Evolutionary conservation across 2,888 invertebrate species (phyloP), one percentile per base, ranked within the genome.

Genomic region (Artemia sinica): DNA sequence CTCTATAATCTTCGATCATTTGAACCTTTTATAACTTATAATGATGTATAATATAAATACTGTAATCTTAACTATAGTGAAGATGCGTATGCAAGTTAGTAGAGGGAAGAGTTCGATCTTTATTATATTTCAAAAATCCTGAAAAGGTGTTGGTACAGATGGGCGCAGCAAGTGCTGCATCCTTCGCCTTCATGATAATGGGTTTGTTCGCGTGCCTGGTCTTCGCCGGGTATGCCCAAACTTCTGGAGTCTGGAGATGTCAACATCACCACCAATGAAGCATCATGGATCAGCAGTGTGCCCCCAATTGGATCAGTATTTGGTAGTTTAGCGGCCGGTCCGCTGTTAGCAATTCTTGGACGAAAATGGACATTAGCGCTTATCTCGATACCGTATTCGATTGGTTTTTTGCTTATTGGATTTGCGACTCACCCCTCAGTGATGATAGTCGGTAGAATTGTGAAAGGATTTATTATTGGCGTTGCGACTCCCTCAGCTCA

Each of bases 61-160:
- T n/a, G n/a, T n/a, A n/a, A n/a, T n/a, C n/a, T n/a, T n/a, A n/a
- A n/a, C n/a, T n/a, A n/a, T n/a, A n/a, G n/a, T n/a, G n/a, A n/a
- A n/a, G n/a, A n/a, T n/a, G n/a, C n/a, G n/a, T n/a, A n/a, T n/a
- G n/a, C n/a, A n/a, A n/a, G n/a, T n/a, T n/a, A n/a, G n/a, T n/a
- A n/a, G n/a, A n/a, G n/a, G n/a, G n/a, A n/a, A n/a, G n/a, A n/a
- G n/a, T n/a, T n/a, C n/a, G n/a, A n/a, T n/a, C n/a, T n/a, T n/a
- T n/a, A n/a, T n/a, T n/a, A n/a, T n/a, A n/a, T n/a, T 70, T 70
- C 66, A 70, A 70, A 67, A 70, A 70, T 48, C 70, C 70, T 41
- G 68, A 68, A 8, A 70, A 70, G 68, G 70, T 70, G n/a, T 18
- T 68, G 14, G 49, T 70, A 1, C 70, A 70, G 70, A 70, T 70